phyloP scores from a whole-genome alignment of 2,888 invertebrate species.

The Linnaemya tessellans region DNA sequence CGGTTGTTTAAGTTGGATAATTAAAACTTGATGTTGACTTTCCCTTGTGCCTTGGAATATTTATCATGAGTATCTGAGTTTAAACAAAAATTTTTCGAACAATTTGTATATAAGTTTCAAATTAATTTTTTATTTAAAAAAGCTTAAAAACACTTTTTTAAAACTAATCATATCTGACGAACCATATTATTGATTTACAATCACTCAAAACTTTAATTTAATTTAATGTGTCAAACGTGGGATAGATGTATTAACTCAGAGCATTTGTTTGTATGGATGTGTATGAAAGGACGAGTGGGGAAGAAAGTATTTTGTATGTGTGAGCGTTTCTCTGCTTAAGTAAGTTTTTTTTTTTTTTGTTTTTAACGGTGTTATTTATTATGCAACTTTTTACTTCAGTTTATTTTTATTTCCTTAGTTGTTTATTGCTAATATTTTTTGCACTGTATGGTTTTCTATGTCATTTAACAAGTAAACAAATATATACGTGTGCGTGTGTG shows the following conservation, averaged over 20 bases:
- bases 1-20: too few relatives aligned
- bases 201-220: neutral
- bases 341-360: conserved; percentile 18
- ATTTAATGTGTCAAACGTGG: neutral
- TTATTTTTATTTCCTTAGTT: conserved; percentile 46
- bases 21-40: too few relatives aligned
- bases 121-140: too few relatives aligned
- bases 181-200: neutral
- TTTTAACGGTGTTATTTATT: conserved; percentile 66
- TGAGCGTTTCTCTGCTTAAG: neutral
- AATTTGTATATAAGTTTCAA: too few relatives aligned
- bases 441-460: conserved; percentile 72
- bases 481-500: conserved; percentile 9
- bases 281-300: conserved; percentile 13
- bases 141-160: too few relatives aligned
- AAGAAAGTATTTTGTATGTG: neutral
- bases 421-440: conserved; percentile 73
- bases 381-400: conserved; percentile 57
- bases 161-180: too few relatives aligned
- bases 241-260: conserved; percentile 16
- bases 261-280: conserved; percentile 5
- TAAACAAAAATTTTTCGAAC: too few relatives aligned
- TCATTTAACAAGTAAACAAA: conserved; percentile 69
- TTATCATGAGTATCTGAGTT: too few relatives aligned
- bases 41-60: too few relatives aligned